A percentile compares a stretch with the other conserved stretches of the same genome.
Evolutionary conservation across 2,888 invertebrate species (phyloP).

Genomic region (Orthosia gothica): DNA sequence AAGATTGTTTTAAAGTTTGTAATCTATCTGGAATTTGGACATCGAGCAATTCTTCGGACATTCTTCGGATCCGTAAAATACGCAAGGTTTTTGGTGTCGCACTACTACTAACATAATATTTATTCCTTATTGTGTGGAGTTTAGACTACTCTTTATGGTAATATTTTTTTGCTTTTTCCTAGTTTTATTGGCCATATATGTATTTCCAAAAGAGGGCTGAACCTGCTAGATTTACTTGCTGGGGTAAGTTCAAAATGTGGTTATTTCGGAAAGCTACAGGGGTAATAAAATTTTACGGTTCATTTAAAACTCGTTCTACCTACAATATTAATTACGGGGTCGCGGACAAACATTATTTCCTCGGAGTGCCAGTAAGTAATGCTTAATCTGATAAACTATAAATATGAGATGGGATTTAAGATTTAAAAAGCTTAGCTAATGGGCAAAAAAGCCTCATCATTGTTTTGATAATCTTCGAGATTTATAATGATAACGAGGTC

Average conservation of each 20-base stretch:
- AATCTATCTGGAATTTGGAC: constrained; percentile 1
- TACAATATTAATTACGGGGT: constrained; percentile 15
- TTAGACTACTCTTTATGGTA: constrained; percentile 3
- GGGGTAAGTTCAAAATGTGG: constrained; percentile 22
- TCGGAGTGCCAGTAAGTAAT: constrained; percentile 14
- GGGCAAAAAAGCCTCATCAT: background rate
- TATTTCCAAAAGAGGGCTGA: constrained; percentile 12
- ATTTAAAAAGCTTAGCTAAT: background rate
- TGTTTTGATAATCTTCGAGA: constrained; percentile 11
- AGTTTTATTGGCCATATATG: constrained; percentile 2
- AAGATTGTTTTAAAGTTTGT: constrained; percentile 1
- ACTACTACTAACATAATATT: background rate
- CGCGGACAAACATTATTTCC: background rate
- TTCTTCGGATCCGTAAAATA: too few species aligned
- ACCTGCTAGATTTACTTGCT: constrained; percentile 6
- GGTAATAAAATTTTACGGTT: constrained; percentile 4
- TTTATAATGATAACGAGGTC: too few species aligned
- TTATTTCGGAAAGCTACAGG: constrained; percentile 1
- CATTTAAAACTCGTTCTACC: constrained; percentile 23
- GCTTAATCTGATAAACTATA: constrained; percentile 23
- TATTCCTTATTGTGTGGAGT: background rate
- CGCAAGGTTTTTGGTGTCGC: background rate
- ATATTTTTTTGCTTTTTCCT: constrained; percentile 1
- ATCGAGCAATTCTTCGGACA: background rate
- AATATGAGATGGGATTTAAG: background rate